phyloP scores from a whole-genome alignment of 2,888 invertebrate genomes.

The Yponomeuta evonymella region DNA sequence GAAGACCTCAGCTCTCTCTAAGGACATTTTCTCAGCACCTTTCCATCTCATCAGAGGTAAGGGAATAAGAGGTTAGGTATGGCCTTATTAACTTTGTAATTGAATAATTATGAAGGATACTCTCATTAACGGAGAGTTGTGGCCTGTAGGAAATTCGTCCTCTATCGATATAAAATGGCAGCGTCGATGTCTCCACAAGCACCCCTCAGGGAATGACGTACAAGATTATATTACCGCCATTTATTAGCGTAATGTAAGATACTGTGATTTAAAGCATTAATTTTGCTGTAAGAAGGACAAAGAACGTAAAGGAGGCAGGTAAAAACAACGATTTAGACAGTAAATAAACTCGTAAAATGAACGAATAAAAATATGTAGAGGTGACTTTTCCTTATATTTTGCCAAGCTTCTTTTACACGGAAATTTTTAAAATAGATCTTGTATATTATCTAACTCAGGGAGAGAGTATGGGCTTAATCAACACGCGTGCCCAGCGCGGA shows the following conservation, averaged over 20 bases:
- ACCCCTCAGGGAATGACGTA: constrained; percentile 17
- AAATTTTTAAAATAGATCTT: background rate
- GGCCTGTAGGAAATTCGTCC: constrained; percentile 31
- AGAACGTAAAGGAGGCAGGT: background rate
- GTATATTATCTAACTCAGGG: background rate
- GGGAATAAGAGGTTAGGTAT: constrained; percentile 28
- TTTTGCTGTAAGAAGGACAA: constrained; percentile 8
- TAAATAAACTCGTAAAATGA: constrained; percentile 2
- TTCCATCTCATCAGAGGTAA: constrained; percentile 29
- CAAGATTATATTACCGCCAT: constrained; percentile 22
- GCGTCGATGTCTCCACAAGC: constrained; percentile 21
- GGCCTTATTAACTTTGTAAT: constrained; percentile 41
- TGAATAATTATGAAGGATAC: constrained; percentile 44
- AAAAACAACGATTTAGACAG: constrained; percentile 4
- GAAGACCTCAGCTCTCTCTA: background rate
- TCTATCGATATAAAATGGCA: constrained; percentile 19
- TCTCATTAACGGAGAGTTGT: constrained; percentile 36
- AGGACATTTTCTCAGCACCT: constrained; percentile 20
- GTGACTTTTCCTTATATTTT: constrained; percentile 3
- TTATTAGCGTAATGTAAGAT: constrained; percentile 23
- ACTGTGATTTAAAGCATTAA: constrained; percentile 18
- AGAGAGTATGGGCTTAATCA: no score
- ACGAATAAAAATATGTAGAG: background rate
- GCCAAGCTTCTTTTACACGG: background rate
- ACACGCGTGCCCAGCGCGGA: no score